These are phyloP conservation scores for Rhincodon typus DNA, from an alignment of 2,797 vertebrate species.

Conservation along the genomic window DNA sequence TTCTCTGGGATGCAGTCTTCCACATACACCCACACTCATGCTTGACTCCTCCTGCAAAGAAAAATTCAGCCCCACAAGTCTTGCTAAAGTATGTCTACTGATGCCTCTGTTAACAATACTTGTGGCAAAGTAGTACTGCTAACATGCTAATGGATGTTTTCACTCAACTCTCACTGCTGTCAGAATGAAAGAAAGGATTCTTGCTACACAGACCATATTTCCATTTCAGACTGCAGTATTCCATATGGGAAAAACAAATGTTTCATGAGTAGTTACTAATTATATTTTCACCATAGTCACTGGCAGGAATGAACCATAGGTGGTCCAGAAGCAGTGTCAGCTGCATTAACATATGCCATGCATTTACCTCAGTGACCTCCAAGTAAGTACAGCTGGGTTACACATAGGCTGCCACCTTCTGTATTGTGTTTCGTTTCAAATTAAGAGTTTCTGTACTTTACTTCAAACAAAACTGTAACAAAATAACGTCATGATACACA, in stretches of 20 bases:
- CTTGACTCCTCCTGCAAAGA: too few species aligned
- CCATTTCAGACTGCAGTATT: background rate
- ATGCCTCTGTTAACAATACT: conserved; percentile 9
- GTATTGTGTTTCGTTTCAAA: background rate
- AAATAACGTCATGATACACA: background rate
- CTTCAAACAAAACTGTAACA: background rate
- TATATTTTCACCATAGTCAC: conserved; percentile 27
- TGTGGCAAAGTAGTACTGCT: background rate
- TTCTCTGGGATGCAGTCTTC: too few species aligned
- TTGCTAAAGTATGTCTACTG: background rate
- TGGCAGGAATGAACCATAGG: conserved; percentile 1
- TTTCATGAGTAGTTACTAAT: conserved; percentile 13
- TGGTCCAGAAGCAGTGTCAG: conserved; percentile 23
- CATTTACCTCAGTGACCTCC: conserved; percentile 24
- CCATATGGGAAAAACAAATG: background rate
- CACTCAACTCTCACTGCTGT: conserved; percentile 18
- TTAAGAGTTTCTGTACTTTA: background rate
- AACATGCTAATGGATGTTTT: conserved; percentile 29
- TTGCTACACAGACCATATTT: background rate
- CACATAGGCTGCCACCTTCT: background rate
- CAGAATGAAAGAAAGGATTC: conserved; percentile 14
- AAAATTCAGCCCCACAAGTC: background rate
- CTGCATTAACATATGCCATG: conserved; percentile 35
- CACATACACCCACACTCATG: too few species aligned
- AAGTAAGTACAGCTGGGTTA: conserved; percentile 9